Evolutionary conservation across 2,888 invertebrate species (phyloP), one percentile per base, ranked within the genome.

Genomic region (Balanococcus diminutus): DNA sequence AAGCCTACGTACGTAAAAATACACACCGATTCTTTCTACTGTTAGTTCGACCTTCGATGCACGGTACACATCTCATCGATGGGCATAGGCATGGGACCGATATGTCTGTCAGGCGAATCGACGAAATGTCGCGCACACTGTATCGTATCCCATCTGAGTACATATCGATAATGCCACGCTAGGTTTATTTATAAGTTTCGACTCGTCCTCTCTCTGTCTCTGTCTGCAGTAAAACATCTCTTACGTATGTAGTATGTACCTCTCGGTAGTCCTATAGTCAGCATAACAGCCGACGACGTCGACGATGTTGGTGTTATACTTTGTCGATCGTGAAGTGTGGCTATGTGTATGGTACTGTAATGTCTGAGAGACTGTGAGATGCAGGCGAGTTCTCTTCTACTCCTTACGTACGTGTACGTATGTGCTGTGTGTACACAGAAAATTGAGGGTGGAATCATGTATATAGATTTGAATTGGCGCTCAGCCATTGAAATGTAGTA

Each of bases 401-500:
- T n/a, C n/a, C n/a, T n/a, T n/a, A 42, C 36, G 25, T 22, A 82
- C 46, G 42, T n/a, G 82, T 36, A 46, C 46, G 46, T 46, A n/a
- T 46, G n/a, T 46, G 46, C n/a, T 46, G 14, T 46, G n/a, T 46
- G 46, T 46, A 46, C 46, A 46, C 46, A 46, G n/a, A 36, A n/a
- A 82, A 82, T 82, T 82, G 82, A 82, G 82, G 82, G 82, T 82
- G 82, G 82, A 82, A 82, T 82, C 56, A 32, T 82, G 82, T 56
- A 51, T 82, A 82, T 82, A 82, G 82, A 82, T 82, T 82, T 82
- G 82, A 82, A 82, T 56, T 82, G 82, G 82, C 82, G 46, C 32
- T 46, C 25, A 82, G 82, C 82, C 82, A 82, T 82, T 56, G 56
- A 82, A 82, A 46, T 19, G 82, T 82, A 82, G 82, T 82, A 82